A percentile compares a stretch with the other conserved stretches of the same genome.
These are phyloP conservation scores for Acronicta alni DNA, from an alignment of 2,888 invertebrate species.

Conservation along the genomic window DNA sequence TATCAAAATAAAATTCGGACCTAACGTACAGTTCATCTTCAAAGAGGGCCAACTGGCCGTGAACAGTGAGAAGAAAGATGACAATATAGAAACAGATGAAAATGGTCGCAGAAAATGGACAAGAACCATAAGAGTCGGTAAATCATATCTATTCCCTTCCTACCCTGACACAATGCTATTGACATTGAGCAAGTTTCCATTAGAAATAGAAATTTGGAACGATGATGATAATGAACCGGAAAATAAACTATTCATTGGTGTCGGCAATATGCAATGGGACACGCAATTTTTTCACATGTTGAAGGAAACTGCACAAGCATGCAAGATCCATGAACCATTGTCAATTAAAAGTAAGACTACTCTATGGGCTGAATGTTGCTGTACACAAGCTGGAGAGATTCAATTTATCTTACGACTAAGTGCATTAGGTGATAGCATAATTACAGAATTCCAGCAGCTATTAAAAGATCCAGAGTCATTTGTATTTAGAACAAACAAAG, in stretches of 20 bases:
- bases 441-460: slow-evolving; percentile 83
- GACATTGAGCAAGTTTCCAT: slow-evolving; percentile 81
- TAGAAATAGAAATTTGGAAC: slow-evolving; percentile 85
- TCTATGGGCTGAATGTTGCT: slow-evolving; percentile 76
- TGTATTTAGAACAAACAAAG: slow-evolving; percentile 82
- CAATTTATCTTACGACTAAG: slow-evolving; percentile 84
- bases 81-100: slow-evolving; percentile 73
- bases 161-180: slow-evolving; percentile 82
- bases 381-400: slow-evolving; percentile 79
- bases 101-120: slow-evolving; percentile 76
- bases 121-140: slow-evolving; percentile 83
- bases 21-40: slow-evolving; percentile 84
- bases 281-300: slow-evolving; percentile 84
- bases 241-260: slow-evolving; percentile 78
- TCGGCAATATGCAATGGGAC: slow-evolving; percentile 82
- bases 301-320: slow-evolving; percentile 75
- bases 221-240: slow-evolving; percentile 75
- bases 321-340: slow-evolving; percentile 73
- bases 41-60: slow-evolving; percentile 81
- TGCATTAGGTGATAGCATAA: slow-evolving; percentile 84
- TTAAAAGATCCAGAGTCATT: slow-evolving; percentile 78
- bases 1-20: slow-evolving; percentile 84
- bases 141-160: slow-evolving; percentile 87
- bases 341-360: slow-evolving; percentile 72
- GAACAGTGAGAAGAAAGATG: slow-evolving; percentile 69